Percentiles rank a stretch among this genome's conserved stretches.
phyloP scores from a whole-genome alignment of 2,797 vertebrate genomes.

The Urocyon cinereoargenteus region DNA sequence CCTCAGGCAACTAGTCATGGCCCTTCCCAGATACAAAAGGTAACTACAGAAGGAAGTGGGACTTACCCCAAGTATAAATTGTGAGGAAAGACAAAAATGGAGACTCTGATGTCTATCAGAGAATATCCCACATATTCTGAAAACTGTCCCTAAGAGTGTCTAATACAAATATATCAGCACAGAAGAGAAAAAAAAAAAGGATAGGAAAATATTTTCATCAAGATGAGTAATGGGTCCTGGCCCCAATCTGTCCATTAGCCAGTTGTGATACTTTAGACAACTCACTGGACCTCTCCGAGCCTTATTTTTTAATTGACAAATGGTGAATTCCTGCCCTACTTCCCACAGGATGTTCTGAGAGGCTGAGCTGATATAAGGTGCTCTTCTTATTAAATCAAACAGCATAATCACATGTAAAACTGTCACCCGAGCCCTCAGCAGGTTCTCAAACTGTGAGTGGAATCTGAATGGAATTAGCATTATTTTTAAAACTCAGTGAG shows the following conservation, averaged over 20 bases:
- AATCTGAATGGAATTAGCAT: conserved; percentile 82
- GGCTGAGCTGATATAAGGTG: conserved; percentile 63
- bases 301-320: background rate
- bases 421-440: conserved; percentile 78
- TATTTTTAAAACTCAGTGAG: conserved; percentile 82
- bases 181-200: background rate
- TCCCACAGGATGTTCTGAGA: conserved; percentile 63
- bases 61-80: background rate
- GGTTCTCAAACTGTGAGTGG: conserved; percentile 79
- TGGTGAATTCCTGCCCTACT: background rate
- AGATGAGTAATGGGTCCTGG: background rate
- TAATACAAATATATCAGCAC: conserved; percentile 9
- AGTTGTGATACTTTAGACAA: background rate
- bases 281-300: background rate
- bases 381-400: conserved; percentile 77
- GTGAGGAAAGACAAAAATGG: conserved; percentile 38
- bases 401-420: conserved; percentile 76
- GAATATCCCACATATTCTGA: background rate
- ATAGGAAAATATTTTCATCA: background rate
- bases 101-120: background rate
- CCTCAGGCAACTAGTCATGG: background rate
- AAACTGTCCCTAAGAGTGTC: conserved; percentile 10
- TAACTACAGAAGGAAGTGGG: background rate
- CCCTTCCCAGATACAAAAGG: background rate
- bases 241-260: background rate